Evolutionary conservation across 2,888 invertebrate species (phyloP).

Genomic region (Acrobasis consociella): DNA sequence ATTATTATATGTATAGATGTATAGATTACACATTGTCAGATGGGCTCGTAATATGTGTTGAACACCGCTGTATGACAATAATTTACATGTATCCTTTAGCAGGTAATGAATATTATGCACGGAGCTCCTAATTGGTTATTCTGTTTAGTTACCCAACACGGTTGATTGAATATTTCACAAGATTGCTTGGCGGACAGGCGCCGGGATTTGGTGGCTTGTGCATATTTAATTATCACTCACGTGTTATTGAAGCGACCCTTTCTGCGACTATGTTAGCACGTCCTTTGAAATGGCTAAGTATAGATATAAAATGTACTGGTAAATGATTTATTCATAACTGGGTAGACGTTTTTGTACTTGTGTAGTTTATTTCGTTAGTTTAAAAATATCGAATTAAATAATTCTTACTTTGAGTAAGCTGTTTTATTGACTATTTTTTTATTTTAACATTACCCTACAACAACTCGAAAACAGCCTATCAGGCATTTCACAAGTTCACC

Average conservation of each 20-base stretch:
- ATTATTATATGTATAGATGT: no score
- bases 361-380: no score
- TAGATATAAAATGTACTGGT: background rate
- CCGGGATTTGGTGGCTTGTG: conserved; percentile 48
- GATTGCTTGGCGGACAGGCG: conserved; percentile 50
- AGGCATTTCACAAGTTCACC: no score
- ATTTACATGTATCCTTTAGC: conserved; percentile 27
- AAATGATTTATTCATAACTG: background rate
- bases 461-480: no score
- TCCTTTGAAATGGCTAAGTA: background rate
- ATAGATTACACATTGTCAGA: conserved; percentile 17
- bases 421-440: no score
- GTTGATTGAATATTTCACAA: conserved; percentile 65
- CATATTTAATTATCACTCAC: conserved; percentile 63
- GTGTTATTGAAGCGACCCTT: conserved; percentile 35
- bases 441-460: no score
- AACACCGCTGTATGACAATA: conserved; percentile 26
- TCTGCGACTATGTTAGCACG: conserved; percentile 18
- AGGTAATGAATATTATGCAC: conserved; percentile 39
- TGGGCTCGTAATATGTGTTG: conserved; percentile 23
- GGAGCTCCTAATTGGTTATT: conserved; percentile 60
- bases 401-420: no score
- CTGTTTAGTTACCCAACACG: conserved; percentile 61
- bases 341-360: no score
- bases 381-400: no score